A percentile compares a stretch with the other conserved stretches of the same genome.
Evolutionary conservation across 2,888 invertebrate species (phyloP).

Genomic region (Tetrapedia diversipes): DNA sequence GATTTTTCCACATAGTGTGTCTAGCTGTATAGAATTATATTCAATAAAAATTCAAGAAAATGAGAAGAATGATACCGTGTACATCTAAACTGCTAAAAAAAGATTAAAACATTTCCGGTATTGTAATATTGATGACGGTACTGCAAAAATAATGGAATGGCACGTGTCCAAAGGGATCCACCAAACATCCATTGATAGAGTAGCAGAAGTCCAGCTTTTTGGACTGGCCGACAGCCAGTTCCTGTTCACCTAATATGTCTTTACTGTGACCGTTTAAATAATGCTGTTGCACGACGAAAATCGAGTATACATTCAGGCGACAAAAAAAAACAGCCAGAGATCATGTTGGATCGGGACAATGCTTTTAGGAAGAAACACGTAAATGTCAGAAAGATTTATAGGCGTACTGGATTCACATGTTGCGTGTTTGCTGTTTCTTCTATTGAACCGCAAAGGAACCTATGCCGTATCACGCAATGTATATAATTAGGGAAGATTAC

Average conservation of each 20-base stretch:
- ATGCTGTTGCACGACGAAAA: conserved; percentile 41
- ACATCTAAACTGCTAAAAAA: neutral
- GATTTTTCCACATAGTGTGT: too few relatives aligned
- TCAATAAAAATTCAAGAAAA: too few relatives aligned
- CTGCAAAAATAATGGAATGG: conserved; percentile 63
- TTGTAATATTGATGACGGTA: conserved; percentile 29
- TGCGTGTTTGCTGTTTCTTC: conserved; percentile 5
- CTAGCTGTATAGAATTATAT: too few relatives aligned
- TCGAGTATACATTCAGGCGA: conserved; percentile 11
- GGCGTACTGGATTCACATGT: conserved; percentile 19
- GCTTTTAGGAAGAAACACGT: conserved; percentile 19
- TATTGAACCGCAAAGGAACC: neutral
- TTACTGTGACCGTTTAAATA: conserved; percentile 37
- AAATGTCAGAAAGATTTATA: conserved; percentile 28
- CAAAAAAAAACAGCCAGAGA: conserved; percentile 1
- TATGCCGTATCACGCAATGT: neutral
- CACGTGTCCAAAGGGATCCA: conserved; percentile 54
- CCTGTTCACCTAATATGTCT: conserved; percentile 42
- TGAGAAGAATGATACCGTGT: too few relatives aligned
- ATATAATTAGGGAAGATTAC: neutral
- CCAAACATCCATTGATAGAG: conserved; percentile 41
- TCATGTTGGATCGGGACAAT: conserved; percentile 3
- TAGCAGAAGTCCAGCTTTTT: conserved; percentile 40
- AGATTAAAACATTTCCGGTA: conserved; percentile 15
- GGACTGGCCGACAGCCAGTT: conserved; percentile 51